phyloP scores from a whole-genome alignment of 2,113 vertebrate species.

The Stegostoma tigrinum region DNA sequence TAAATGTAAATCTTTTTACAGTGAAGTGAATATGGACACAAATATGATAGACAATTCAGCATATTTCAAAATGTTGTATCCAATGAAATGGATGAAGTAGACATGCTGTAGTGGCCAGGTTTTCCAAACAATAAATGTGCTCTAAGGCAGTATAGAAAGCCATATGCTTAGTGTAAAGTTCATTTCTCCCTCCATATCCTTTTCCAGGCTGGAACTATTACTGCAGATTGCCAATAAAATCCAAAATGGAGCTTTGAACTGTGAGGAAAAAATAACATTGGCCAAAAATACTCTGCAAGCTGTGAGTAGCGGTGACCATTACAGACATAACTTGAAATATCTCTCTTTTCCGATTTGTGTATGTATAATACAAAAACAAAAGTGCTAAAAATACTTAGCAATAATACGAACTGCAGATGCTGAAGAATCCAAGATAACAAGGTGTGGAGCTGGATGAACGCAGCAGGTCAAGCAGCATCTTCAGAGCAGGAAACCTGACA shows the following conservation, averaged over 20 bases:
- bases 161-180: neutral
- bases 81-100: neutral
- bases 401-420: too few relatives aligned
- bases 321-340: neutral
- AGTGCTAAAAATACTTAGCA: neutral
- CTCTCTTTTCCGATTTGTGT: neutral
- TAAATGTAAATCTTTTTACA: neutral
- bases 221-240: conserved; percentile 94
- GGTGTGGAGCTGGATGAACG: too few relatives aligned
- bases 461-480: too few relatives aligned
- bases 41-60: neutral
- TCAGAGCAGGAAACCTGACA: too few relatives aligned
- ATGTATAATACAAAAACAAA: neutral
- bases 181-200: conserved; percentile 33
- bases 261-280: conserved; percentile 92
- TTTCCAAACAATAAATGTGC: neutral
- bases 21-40: neutral
- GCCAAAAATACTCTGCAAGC: conserved; percentile 92
- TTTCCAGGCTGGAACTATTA: conserved; percentile 76
- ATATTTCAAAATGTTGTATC: neutral
- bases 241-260: conserved; percentile 89
- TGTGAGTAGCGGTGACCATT: conserved; percentile 59
- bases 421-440: too few relatives aligned
- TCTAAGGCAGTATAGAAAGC: neutral
- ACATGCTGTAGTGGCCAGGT: neutral